Conservation (phyloP, 2,113 vertebrate genomes). For the Oxygymnocypris stewartii region DNA sequence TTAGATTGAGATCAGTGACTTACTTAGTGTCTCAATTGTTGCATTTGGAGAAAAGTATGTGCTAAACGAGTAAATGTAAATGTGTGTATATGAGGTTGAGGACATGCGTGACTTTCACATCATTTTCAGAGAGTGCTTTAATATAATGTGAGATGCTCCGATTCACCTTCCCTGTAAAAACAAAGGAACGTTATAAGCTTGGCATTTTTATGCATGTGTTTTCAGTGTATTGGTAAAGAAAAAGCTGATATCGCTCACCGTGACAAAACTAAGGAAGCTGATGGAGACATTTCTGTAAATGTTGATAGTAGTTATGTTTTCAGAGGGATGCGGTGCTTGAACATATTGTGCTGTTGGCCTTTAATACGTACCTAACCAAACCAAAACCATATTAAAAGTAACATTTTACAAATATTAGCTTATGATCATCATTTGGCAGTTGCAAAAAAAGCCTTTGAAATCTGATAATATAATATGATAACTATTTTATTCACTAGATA, state of each 20-base stretch:
- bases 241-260: neutral
- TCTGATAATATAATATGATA: neutral
- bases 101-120: neutral
- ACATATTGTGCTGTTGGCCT: neutral
- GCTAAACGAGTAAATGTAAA: no score
- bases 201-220: neutral
- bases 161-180: neutral
- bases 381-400: neutral
- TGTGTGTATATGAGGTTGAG: neutral
- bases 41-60: no score
- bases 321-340: constrained; percentile 18
- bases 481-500: neutral
- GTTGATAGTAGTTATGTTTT: neutral
- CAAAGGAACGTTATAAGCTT: neutral
- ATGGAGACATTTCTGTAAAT: neutral
- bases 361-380: constrained; percentile 5
- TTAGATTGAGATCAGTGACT: neutral
- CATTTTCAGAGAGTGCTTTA: neutral
- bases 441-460: neutral
- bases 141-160: neutral
- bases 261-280: constrained; percentile 11
- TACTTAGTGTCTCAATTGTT: neutral
- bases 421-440: neutral
- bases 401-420: neutral
- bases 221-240: neutral